Base-by-base conservation (phyloP, 2,113 vertebrate species). In the Triplophysa dalaica region DNA sequence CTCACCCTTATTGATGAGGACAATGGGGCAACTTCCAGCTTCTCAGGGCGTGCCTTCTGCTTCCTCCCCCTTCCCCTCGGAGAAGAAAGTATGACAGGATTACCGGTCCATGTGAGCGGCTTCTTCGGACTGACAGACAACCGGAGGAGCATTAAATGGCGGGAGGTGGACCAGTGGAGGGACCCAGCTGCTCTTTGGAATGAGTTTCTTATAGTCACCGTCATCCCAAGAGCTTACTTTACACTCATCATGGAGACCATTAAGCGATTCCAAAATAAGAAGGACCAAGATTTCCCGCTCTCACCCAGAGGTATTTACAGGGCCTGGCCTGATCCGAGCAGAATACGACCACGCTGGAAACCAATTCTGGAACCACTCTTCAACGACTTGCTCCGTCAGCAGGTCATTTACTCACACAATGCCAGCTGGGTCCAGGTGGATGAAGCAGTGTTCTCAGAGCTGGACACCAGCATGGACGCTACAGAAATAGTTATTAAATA, bases 121-220 rank as follows among this genome's bases (percentile, higher is more conserved):
- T 99, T 98, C 90, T 99, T 99, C 70, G 98, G 98, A 65, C 93
- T 99, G 80, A 99, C 98, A 0, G 98, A 99, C 91, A 99, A 99
- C 79, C 95, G 98, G 7, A 93, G 98, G 77, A 99, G 98, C 91
- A 99, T 99, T 73, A 99, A 98, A 78, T 99, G 97, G 98, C 87
- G 96, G 29, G 98, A 99, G 66, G 58, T 98, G 86, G 98, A 99
- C 92, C 98, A 99, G 22, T 97, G 97, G 97, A 91, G 97, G 85
- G 98, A 99, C 85, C 98, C 97, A 0, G 94, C 98, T 0, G 98
- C 98, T 65, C 83, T 98, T 75, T 99, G 98, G 98, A 99, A 99
- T 82, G 96, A 99, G 72, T 91, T 97, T 56, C 95, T 99, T 2
- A 90, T 99, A 48, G 82, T 91, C 48, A 96, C 92, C 4, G 85